Base-by-base conservation (phyloP, 2,888 invertebrate genomes). In the Epicampocera succincta region DNA sequence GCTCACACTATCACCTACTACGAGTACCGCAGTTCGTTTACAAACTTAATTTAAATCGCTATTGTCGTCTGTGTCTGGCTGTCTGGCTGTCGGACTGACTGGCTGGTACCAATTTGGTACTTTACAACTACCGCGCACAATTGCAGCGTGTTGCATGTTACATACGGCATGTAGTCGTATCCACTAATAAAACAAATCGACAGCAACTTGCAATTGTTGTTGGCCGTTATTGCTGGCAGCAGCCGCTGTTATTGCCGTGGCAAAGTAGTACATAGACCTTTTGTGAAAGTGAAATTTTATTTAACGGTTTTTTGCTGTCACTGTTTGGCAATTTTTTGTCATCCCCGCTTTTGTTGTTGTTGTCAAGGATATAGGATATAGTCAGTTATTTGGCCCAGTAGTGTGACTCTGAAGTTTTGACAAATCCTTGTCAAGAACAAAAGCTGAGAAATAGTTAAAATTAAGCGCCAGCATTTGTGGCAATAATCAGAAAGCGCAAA, bases 221-320 rank as follows among this genome's bases (percentile, higher is more conserved):
- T 56, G 68, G 75, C 72, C 82, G 74, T 58, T 56, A 56, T 33
- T 44, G 75, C 61, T 74, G 75, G 19, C 56, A 85, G 86, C 83
- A 84, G 84, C 33, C 33, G 84, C 80, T 86, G 56, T 54, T 54
- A 42, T 52, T 63, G 60, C 74, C 69, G 50, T 61, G 74, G 68
- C 76, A 46, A 68, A 60, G 77, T 68, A 85, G 84, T 85, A 84
- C 86, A 84, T 85, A 89, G 88, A 88, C 88, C 89, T 88, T 88
- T 88, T 86, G 88, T 89, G 89, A 88, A 88, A 88, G 88, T 88
- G 88, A 88, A 89, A 88, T 87, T 89, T 86, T n/a, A n/a, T 58
- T 50, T 68, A 78, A 69, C 63, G 77, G 68, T 61, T 77, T 80
- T 78, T 74, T 46, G 21, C 74, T 46, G 17, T 74, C 80, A 82